Evolutionary conservation across 1,140 invertebrate species (phyloP).

Genomic region (Charaxes varanes): DNA sequence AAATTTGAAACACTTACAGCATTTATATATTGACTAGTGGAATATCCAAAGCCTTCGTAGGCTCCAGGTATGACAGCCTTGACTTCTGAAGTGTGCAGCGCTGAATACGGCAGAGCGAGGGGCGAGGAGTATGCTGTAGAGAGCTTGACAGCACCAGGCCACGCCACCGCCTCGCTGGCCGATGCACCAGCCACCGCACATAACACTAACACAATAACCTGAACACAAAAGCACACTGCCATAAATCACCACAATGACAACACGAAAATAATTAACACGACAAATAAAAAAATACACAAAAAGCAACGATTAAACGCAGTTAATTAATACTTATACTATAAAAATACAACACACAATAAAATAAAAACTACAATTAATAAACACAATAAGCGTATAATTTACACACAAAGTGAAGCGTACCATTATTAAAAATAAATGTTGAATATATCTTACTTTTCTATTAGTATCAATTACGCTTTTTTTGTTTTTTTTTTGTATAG

Average conservation of each 20-base stretch:
- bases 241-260: slow-evolving; percentile 1
- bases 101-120: too few relatives aligned
- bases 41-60: slow-evolving; percentile 45
- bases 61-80: slow-evolving; percentile 33
- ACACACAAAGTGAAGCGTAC: too few relatives aligned
- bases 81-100: slow-evolving; percentile 14
- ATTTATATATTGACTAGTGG: slow-evolving; percentile 53
- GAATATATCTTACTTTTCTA: too few relatives aligned
- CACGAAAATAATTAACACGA: not conserved
- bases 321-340: too few relatives aligned
- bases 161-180: slow-evolving; percentile 30
- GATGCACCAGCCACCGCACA: slow-evolving; percentile 28
- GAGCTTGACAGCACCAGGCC: slow-evolving; percentile 38
- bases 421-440: too few relatives aligned
- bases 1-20: slow-evolving; percentile 29
- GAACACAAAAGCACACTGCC: slow-evolving; percentile 1
- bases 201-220: slow-evolving; percentile 37
- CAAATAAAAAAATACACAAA: slow-evolving; percentile 4
- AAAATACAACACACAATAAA: too few relatives aligned
- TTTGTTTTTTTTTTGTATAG: too few relatives aligned
- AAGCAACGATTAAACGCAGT: too few relatives aligned
- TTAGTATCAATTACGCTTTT: too few relatives aligned
- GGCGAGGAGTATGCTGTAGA: slow-evolving; percentile 6
- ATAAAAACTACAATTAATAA: too few relatives aligned
- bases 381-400: too few relatives aligned